phyloP scores from a whole-genome alignment of 2,113 vertebrate genomes.

The Ia io region DNA sequence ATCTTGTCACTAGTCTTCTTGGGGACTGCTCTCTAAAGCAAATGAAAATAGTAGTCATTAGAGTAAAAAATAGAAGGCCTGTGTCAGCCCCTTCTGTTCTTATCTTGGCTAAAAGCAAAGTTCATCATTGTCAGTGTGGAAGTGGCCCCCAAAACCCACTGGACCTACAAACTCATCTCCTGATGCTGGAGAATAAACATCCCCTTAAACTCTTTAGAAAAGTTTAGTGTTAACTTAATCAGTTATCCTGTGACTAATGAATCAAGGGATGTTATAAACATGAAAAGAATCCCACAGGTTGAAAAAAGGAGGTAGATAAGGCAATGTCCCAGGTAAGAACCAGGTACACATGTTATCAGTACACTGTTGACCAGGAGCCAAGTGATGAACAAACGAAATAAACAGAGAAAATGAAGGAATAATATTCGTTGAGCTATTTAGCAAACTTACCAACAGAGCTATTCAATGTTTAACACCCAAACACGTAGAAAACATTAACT shows the following conservation, averaged over 20 bases:
- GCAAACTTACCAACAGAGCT: not conserved
- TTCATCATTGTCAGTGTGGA: not conserved
- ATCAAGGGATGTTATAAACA: slow-evolving; percentile 16
- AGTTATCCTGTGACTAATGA: not conserved
- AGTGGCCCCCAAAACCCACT: not conserved
- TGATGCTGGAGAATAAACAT: not conserved
- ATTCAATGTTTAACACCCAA: not conserved
- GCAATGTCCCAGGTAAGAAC: not conserved
- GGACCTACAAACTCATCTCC: not conserved
- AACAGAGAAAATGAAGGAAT: not conserved
- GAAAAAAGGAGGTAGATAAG: not conserved
- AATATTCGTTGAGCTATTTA: not conserved
- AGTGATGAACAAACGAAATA: not conserved
- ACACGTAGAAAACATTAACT: not conserved
- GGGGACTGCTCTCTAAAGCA: slow-evolving; percentile 32
- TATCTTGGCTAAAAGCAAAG: not conserved
- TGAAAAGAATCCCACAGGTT: not conserved
- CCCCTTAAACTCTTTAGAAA: not conserved
- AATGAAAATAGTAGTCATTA: slow-evolving; percentile 67
- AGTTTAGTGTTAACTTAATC: not conserved
- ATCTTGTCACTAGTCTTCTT: slow-evolving; percentile 44
- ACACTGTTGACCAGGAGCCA: not conserved
- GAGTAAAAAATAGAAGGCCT: slow-evolving; percentile 52
- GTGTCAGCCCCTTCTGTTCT: not conserved
- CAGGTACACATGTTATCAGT: not conserved